Evolutionary conservation across 2,888 invertebrate species (phyloP).

Genomic region (Heterodera filipjevi): DNA sequence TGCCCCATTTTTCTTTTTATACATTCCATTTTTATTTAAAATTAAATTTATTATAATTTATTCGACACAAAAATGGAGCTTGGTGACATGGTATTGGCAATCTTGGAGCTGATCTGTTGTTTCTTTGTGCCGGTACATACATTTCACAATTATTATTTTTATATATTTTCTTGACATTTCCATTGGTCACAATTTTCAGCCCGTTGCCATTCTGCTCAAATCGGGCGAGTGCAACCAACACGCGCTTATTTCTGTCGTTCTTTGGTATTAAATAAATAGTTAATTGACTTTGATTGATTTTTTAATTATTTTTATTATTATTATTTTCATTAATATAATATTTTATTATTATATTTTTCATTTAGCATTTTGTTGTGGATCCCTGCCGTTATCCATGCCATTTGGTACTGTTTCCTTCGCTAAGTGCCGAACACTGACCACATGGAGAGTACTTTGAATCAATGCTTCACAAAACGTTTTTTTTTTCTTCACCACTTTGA

Average conservation of each 20-base stretch:
- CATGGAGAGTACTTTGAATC: too few species aligned
- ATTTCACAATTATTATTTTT: not conserved
- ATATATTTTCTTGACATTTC: not conserved
- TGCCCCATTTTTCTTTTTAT: not conserved
- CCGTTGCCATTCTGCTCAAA: constrained; percentile 12
- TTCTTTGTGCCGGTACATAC: not conserved
- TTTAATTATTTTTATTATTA: not conserved
- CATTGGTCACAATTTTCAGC: not conserved
- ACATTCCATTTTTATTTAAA: not conserved
- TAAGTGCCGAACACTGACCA: not conserved
- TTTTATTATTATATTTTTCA: too few species aligned
- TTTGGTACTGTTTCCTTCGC: constrained; percentile 2
- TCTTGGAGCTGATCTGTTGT: constrained; percentile 4
- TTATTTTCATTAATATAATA: too few species aligned
- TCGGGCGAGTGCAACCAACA: constrained; percentile 13
- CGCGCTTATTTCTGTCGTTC: not conserved
- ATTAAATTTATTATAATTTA: not conserved
- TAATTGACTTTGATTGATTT: not conserved
- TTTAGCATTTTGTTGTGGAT: constrained; percentile 1
- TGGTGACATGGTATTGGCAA: not conserved
- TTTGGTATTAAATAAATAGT: not conserved
- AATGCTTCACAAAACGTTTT: too few species aligned
- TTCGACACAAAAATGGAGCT: not conserved
- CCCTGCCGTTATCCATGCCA: not conserved
- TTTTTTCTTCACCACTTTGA: too few species aligned